A percentile compares a stretch with the other conserved stretches of the same genome.
These are phyloP conservation scores for Hymenopus coronatus DNA, from an alignment of 2,888 invertebrate species.

Conservation along the genomic window DNA sequence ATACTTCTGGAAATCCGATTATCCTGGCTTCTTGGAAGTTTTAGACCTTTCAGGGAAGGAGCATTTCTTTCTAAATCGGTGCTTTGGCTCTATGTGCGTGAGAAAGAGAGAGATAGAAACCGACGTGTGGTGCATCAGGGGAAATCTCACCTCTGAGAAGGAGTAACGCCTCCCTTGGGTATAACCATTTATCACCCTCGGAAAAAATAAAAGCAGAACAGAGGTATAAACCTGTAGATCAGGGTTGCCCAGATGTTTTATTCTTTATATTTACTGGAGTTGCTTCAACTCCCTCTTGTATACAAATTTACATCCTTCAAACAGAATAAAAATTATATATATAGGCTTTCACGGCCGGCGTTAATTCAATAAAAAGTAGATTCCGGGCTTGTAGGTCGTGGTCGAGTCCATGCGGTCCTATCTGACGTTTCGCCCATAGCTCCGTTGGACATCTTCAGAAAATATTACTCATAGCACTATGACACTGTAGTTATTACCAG, in stretches of 20 bases:
- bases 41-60: background rate
- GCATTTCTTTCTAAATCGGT: background rate
- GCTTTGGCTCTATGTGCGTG: background rate
- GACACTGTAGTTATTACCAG: no score
- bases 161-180: constrained; percentile 11
- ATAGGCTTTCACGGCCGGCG: no score
- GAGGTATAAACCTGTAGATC: background rate
- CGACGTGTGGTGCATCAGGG: constrained; percentile 7
- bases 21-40: background rate
- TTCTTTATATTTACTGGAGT: no score
- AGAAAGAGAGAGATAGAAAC: background rate
- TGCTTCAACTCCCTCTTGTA: no score
- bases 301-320: no score
- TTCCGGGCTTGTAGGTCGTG: no score
- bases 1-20: background rate
- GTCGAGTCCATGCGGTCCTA: no score
- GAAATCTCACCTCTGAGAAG: constrained; percentile 22
- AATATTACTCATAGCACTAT: no score
- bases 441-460: no score
- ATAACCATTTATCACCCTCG: constrained; percentile 14
- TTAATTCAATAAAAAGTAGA: no score
- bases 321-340: no score
- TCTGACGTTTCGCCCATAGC: no score
- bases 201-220: background rate
- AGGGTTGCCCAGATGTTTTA: background rate